Conservation (phyloP, 2,113 vertebrate species). For the Oryzias curvinotus region DNA sequence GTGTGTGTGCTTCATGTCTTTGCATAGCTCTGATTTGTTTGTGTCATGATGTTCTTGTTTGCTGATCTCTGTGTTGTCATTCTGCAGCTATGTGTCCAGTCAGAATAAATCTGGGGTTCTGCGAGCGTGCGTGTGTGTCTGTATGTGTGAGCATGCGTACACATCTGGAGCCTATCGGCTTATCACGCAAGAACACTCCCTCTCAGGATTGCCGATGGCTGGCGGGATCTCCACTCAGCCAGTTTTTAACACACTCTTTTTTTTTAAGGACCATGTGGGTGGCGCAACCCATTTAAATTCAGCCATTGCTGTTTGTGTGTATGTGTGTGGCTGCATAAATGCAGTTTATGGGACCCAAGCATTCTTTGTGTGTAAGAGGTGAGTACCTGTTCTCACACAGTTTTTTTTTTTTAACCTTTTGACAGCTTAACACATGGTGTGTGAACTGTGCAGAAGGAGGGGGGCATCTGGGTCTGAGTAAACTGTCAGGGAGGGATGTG, state of each 20-base stretch:
- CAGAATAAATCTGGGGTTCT: slow-evolving; percentile 26
- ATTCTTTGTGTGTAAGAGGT: slow-evolving; percentile 61
- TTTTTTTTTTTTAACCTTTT: slow-evolving; percentile 68
- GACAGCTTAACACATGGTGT: slow-evolving; percentile 56
- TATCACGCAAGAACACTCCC: slow-evolving; percentile 57
- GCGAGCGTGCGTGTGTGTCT: slow-evolving; percentile 9
- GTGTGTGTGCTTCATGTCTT: slow-evolving; percentile 15
- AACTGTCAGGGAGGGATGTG: slow-evolving; percentile 18
- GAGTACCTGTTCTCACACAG: slow-evolving; percentile 65
- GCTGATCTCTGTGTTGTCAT: slow-evolving; percentile 24
- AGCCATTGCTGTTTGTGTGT: slow-evolving; percentile 11
- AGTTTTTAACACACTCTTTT: slow-evolving; percentile 15
- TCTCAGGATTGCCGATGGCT: slow-evolving; percentile 39
- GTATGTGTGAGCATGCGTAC: slow-evolving; percentile 41
- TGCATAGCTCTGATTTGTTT: slow-evolving; percentile 37
- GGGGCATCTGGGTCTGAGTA: slow-evolving; percentile 25
- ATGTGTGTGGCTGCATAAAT: slow-evolving; percentile 13
- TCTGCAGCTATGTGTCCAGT: slow-evolving; percentile 16
- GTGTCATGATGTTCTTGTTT: slow-evolving; percentile 40
- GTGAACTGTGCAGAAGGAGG: slow-evolving; percentile 24
- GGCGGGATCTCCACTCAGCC: slow-evolving; percentile 57
- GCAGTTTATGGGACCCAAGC: slow-evolving; percentile 31
- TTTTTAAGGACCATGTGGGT: slow-evolving; percentile 29
- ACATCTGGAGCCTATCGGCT: slow-evolving; percentile 63
- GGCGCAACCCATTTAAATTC: slow-evolving; percentile 42